phyloP scores from a whole-genome alignment of 2,888 invertebrate genomes.

The Chelonus formosanus region DNA sequence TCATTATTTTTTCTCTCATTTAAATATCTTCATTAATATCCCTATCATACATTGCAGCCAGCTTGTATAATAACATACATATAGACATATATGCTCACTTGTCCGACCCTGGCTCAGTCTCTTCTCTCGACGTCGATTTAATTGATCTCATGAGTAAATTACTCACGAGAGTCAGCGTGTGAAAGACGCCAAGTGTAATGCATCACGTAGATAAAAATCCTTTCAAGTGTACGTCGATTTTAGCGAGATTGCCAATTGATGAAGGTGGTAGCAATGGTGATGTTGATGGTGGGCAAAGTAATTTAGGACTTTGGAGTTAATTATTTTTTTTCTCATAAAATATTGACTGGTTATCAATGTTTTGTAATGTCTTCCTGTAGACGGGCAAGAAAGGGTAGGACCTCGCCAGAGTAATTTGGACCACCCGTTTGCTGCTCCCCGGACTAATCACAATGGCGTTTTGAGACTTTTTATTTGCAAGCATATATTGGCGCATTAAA shows the following conservation, averaged over 20 bases:
- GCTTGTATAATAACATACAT: constrained; percentile 36
- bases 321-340: not conserved
- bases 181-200: constrained; percentile 22
- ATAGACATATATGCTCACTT: constrained; percentile 5
- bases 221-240: constrained; percentile 12
- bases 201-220: constrained; percentile 23
- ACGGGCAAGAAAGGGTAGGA: constrained; percentile 44
- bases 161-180: constrained; percentile 33
- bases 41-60: constrained; percentile 39
- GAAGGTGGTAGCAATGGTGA: too few relatives aligned
- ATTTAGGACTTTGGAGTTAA: too few relatives aligned
- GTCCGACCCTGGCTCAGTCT: not conserved
- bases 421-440: constrained; percentile 54
- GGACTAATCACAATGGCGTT: constrained; percentile 60
- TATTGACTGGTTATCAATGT: constrained; percentile 13
- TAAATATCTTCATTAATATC: constrained; percentile 65
- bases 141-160: constrained; percentile 57
- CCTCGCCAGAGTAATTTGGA: constrained; percentile 53
- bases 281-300: not conserved
- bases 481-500: not conserved
- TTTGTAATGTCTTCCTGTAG: constrained; percentile 3
- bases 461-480: constrained; percentile 25
- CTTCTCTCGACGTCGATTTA: constrained; percentile 53
- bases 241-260: constrained; percentile 7
- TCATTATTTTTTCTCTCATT: constrained; percentile 60